Base-by-base conservation (phyloP, 2,113 vertebrate genomes). In the Zosterops pallidus region DNA sequence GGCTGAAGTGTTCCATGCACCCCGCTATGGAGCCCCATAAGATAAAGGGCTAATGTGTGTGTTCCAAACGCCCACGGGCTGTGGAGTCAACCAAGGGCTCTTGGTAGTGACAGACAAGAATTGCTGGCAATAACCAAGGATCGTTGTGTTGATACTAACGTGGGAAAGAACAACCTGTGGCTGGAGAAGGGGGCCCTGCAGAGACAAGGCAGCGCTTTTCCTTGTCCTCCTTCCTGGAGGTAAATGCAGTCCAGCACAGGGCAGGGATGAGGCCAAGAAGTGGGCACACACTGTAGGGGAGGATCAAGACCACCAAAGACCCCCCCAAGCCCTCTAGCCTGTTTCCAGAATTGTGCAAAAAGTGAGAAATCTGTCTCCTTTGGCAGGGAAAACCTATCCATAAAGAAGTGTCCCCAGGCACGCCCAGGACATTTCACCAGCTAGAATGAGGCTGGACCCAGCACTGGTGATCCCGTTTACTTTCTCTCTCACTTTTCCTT, bases 1-100 rank as follows among this genome's bases (percentile, higher is more conserved):
- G 31, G 16, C 47, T 1, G 3, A 46, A 35, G 42, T 2, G 1
- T 14, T 55, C 22, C 28, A 1, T 0, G 6, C 2, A 14, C 2
- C 18, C 31, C 8, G 20, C 24, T 5, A 21, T 12, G 63, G 37
- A 47, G 76, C 7, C 24, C 21, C 29, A 31, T 17, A 18, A 55
- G 4, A 12, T 6, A 21, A 29, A 4, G n/a, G 29, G 21, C 28
- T 39, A 31, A 46, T 3, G 53, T 29, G 8, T 5, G 17, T 9
- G 20, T 15, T 52, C 70, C 53, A 75, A 75, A 53, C 24, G 53
- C 9, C 3, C 10, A 41, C 1, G 17, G 39, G 23, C 39, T 22
- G 29, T 12, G 69, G 29, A 68, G n/a, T 29, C 53, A 59, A 4
- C 19, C 53, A 47, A 41, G 17, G 39, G 8, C 6, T n/a, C 39